Conservation (phyloP, 1,140 invertebrate genomes). For the Sminthurinus signatus region DNA sequence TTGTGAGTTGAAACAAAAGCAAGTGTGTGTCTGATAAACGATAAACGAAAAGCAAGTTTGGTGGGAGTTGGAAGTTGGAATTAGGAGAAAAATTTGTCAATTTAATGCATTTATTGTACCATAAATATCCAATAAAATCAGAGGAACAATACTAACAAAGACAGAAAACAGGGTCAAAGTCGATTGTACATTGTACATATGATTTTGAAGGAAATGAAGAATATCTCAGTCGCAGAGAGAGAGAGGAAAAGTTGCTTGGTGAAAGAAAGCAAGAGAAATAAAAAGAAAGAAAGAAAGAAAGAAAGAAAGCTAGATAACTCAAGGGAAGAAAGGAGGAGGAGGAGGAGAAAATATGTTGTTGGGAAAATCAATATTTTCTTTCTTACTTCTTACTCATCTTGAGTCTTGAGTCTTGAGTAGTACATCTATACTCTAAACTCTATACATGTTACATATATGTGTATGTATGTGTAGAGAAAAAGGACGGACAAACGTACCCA, state of each 20-base stretch:
- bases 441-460: background rate
- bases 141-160: no score
- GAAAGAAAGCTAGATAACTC: background rate
- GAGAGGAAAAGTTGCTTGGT: no score
- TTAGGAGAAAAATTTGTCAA: no score
- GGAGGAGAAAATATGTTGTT: background rate
- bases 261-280: no score
- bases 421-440: background rate
- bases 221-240: no score
- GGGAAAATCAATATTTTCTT: slow-evolving; percentile 2
- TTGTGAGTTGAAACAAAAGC: no score
- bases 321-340: background rate
- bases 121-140: background rate
- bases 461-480: no score
- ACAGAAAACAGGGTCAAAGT: no score
- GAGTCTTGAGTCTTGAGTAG: no score
- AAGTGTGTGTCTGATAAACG: background rate
- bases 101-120: background rate
- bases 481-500: slow-evolving; percentile 53
- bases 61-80: background rate
- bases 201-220: no score
- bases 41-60: background rate
- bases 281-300: background rate
- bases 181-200: no score
- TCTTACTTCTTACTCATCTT: no score